Base-by-base conservation (phyloP, 2,113 vertebrate genomes). In the Gymnorhina tibicen region DNA sequence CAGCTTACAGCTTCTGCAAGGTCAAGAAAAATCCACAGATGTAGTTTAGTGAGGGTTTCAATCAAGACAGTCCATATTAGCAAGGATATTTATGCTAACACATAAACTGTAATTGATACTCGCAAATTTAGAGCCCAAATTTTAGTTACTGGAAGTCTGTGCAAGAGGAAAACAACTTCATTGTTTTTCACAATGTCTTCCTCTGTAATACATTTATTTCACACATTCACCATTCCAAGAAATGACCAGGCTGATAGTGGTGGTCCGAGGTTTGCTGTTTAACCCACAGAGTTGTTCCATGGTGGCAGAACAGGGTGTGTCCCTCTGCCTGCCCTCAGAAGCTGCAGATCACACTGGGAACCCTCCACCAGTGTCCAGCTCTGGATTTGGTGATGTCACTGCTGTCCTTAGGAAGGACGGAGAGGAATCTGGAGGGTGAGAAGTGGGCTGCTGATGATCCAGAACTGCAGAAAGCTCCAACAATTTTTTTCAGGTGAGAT, bases 21-120 rank as follows among this genome's bases (percentile, higher is more conserved):
- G 87, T 89, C 81, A 95, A 93, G 77, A 93, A 96, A 93, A 91
- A 78, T 81, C 50, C 52, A 67, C 80, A 91, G 84, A 95, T 85
- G 55, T 73, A 67, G 39, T 89, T 93, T 87, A 78, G 52, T 44
- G 60, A 81, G 72, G 16, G 5, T 87, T 91, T 86, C 59, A 87
- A 70, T 95, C 95, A 85, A 67, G 47, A 63, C 68, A 67, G 73
- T 74, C 59, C 30, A 8, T 46, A 91, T 87, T 89, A 94, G 33
- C 60, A 50, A 47, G 39, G 60, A 67, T 89, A 87, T 82, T 94
- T 95, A 59, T 78, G 44, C 82, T 94, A 94, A 78, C 27, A 59
- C 39, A 55, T 62, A 15, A 83, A 66, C 16, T 46, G 7, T 77
- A 76, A 69, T 55, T 83, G 79, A 74, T 69, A 46, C 46, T 66